Percentiles rank a stretch among this genome's conserved stretches.
Conservation (phyloP, 2,113 vertebrate species). For the Odocoileus virginianus region DNA sequence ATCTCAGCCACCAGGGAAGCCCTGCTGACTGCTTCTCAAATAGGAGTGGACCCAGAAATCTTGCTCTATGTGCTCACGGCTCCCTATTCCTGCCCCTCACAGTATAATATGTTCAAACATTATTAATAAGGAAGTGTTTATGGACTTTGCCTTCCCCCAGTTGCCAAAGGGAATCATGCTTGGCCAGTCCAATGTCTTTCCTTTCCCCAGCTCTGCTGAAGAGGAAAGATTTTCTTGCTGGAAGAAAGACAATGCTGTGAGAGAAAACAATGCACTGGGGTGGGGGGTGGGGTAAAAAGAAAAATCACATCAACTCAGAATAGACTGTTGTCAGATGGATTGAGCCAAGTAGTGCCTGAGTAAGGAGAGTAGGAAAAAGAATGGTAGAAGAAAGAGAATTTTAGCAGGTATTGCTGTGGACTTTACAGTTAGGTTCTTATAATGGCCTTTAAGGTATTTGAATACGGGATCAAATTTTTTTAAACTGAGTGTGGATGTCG, state of each 20-base stretch:
- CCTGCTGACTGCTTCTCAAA: neutral
- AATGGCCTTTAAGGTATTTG: neutral
- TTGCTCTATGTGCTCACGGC: rapidly evolving
- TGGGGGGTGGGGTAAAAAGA: neutral
- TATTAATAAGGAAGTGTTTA: neutral
- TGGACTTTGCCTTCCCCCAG: neutral
- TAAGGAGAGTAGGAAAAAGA: neutral
- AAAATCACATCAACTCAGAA: neutral
- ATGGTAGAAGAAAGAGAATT: neutral
- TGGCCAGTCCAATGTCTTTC: neutral
- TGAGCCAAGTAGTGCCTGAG: neutral
- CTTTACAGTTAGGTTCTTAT: neutral
- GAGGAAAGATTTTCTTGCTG: neutral
- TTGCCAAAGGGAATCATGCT: neutral
- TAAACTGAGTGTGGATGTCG: neutral
- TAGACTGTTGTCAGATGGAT: neutral
- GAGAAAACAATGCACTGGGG: neutral
- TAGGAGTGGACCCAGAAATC: neutral
- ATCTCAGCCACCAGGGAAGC: neutral
- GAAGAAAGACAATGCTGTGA: neutral
- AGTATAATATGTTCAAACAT: neutral
- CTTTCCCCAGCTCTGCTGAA: neutral
- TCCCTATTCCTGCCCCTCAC: neutral
- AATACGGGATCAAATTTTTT: neutral
- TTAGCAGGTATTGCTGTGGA: neutral